These are phyloP conservation scores for Eurypyga helias DNA, from an alignment of 2,113 vertebrate species.

Conservation along the genomic window DNA sequence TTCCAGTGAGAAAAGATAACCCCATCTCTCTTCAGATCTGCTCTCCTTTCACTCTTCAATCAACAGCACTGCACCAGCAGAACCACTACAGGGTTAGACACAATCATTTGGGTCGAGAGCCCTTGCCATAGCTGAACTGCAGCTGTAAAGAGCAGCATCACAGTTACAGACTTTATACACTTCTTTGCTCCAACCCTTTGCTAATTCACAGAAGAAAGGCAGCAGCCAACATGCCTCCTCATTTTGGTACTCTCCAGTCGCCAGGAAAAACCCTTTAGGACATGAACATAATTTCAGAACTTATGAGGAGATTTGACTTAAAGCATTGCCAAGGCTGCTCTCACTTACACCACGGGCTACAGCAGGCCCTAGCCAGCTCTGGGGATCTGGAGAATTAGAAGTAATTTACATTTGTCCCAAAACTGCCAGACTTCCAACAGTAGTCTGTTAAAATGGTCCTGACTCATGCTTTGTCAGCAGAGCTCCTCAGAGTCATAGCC, in stretches of 20 bases:
- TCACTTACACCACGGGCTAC: background rate
- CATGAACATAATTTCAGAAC: background rate
- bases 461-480: background rate
- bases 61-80: background rate
- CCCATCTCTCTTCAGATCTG: background rate
- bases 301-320: background rate
- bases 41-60: background rate
- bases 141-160: background rate
- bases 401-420: background rate
- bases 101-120: rapidly evolving
- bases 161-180: background rate
- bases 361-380: background rate
- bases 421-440: background rate
- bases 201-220: background rate
- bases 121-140: background rate
- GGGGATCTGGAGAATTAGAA: background rate
- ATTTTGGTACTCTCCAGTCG: background rate
- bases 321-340: background rate
- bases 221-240: background rate
- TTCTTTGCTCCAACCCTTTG: background rate
- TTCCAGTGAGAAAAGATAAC: background rate
- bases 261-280: background rate
- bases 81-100: background rate
- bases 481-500: background rate
- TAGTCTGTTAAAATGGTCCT: background rate